Conservation (phyloP, 2,888 invertebrate genomes). For the Lepidocyrtinus sp. region DNA sequence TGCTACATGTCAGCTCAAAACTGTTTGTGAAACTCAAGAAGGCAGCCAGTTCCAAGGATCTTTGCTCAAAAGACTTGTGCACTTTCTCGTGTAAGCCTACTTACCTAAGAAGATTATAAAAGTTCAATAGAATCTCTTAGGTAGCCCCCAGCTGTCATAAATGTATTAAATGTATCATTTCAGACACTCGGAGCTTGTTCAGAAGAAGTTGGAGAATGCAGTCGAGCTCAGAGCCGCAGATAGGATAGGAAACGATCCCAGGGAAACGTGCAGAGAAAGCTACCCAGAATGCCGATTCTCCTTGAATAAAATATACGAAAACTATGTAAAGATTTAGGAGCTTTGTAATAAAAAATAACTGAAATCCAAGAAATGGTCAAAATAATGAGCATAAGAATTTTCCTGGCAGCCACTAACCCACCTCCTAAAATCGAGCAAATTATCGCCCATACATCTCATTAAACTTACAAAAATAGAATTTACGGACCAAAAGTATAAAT, state of each 20-base stretch:
- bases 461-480: too few relatives aligned
- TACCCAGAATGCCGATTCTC: conserved; percentile 61
- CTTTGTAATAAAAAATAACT: too few relatives aligned
- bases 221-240: conserved; percentile 43
- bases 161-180: conserved; percentile 30
- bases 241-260: conserved; percentile 49
- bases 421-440: too few relatives aligned
- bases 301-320: conserved; percentile 51
- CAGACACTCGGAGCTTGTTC: conserved; percentile 49
- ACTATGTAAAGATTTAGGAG: conserved; percentile 34
- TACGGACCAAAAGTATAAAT: too few relatives aligned
- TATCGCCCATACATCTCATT: too few relatives aligned
- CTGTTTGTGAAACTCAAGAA: conserved; percentile 65
- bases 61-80: conserved; percentile 53
- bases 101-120: too few relatives aligned
- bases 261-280: conserved; percentile 30
- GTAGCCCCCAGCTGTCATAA: too few relatives aligned
- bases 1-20: conserved; percentile 63
- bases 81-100: conserved; percentile 59
- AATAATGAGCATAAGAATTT: too few relatives aligned
- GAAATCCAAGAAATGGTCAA: too few relatives aligned
- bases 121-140: too few relatives aligned
- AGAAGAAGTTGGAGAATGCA: conserved; percentile 44
- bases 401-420: too few relatives aligned
- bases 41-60: conserved; percentile 61